Evolutionary conservation across 2,113 vertebrate genomes (phyloP).

Genomic region (Orthonyx spaldingii): DNA sequence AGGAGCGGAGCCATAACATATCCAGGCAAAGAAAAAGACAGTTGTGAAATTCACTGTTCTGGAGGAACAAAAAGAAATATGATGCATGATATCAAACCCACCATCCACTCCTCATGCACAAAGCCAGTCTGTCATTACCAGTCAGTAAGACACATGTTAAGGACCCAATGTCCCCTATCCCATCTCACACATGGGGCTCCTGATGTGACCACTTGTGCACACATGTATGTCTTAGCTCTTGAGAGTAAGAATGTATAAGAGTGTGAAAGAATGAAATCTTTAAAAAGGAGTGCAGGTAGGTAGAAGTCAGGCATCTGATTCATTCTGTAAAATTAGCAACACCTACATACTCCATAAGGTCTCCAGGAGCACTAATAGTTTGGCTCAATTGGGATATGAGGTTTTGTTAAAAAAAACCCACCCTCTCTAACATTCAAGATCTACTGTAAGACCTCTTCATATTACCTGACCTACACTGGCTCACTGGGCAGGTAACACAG

Average conservation of each 20-base stretch:
- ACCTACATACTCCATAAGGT: background rate
- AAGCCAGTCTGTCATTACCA: background rate
- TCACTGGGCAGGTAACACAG: background rate
- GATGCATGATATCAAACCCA: background rate
- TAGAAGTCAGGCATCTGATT: background rate
- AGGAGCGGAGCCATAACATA: background rate
- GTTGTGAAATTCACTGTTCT: background rate
- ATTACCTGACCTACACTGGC: background rate
- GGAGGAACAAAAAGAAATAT: background rate
- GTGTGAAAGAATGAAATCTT: background rate
- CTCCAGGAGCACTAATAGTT: background rate
- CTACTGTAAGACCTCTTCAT: background rate
- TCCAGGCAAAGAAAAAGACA: background rate
- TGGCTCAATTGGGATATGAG: background rate
- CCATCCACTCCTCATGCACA: background rate
- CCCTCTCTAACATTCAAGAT: background rate
- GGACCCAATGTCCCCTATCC: background rate
- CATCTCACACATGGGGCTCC: background rate
- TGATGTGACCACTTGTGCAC: background rate
- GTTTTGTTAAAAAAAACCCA: no score
- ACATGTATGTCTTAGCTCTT: background rate
- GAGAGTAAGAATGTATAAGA: accelerated
- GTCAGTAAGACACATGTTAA: background rate
- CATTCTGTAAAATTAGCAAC: background rate
- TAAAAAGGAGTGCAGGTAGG: background rate